Conservation (phyloP, 2,113 vertebrate genomes). For the Motacilla alba region DNA sequence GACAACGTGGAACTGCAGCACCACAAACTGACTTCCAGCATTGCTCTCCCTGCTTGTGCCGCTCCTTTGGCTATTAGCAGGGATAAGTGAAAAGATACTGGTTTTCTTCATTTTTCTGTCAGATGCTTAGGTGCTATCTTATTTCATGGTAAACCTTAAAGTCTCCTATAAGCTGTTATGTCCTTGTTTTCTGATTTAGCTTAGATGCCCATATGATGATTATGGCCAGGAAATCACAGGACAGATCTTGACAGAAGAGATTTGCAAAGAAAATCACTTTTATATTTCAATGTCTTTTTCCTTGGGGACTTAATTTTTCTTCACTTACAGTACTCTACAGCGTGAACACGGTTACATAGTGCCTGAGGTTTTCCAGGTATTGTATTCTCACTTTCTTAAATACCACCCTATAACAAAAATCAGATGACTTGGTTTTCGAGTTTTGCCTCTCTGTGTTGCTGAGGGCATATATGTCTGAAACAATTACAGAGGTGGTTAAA, state of each 20-base stretch:
- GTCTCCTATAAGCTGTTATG: not conserved
- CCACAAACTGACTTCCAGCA: not conserved
- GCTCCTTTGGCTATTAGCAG: not conserved
- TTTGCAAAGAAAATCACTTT: not conserved
- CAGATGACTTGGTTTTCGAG: not conserved
- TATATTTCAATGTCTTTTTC: not conserved
- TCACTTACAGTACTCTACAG: not conserved
- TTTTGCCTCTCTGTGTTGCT: not conserved
- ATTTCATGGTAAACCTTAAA: not conserved
- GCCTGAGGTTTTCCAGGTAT: not conserved
- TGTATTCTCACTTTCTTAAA: not conserved
- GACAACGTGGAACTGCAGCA: rapidly evolving
- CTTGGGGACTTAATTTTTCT: not conserved
- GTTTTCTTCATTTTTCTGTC: not conserved
- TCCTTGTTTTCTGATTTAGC: not conserved
- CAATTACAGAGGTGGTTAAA: not conserved
- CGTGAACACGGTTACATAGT: not conserved
- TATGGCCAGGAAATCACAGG: not conserved
- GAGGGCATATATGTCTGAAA: not conserved
- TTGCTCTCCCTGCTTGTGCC: not conserved
- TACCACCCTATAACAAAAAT: not conserved
- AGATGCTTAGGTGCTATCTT: not conserved
- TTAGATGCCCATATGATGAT: not conserved
- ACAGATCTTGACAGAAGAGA: not conserved
- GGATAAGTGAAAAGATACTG: not conserved